Conservation (phyloP, 1,140 invertebrate genomes). For the Drosophila sucinea region DNA sequence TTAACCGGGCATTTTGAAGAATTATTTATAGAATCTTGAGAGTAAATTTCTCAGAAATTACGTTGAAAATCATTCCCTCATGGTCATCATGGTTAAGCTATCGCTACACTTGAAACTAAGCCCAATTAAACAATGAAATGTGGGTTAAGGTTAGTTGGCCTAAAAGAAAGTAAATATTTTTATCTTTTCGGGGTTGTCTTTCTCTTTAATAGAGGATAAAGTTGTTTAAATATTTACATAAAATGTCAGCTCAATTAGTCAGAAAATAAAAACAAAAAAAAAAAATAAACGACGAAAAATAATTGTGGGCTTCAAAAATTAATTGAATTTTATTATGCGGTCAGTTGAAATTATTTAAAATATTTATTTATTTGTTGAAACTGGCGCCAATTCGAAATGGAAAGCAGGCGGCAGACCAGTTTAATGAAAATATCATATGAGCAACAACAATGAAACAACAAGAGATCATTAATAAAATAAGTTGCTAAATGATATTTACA, state of each 20-base stretch:
- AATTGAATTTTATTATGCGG: constrained; percentile 52
- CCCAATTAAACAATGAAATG: constrained; percentile 42
- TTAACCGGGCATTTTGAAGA: no score
- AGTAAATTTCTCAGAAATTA: no score
- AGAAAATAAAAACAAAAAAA: constrained; percentile 26
- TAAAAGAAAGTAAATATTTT: constrained; percentile 57
- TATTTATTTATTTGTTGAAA: constrained; percentile 34
- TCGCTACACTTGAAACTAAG: constrained; percentile 29
- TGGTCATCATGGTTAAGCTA: constrained; percentile 47
- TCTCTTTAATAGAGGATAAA: background rate
- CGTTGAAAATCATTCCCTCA: constrained; percentile 3
- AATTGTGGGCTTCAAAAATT: constrained; percentile 49
- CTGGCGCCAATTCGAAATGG: constrained; percentile 42
- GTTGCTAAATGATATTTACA: constrained; percentile 44
- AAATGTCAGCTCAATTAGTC: constrained; percentile 41
- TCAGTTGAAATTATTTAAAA: constrained; percentile 43
- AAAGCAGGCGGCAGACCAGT: constrained; percentile 24
- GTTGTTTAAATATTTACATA: constrained; percentile 42
- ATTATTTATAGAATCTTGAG: no score
- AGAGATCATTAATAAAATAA: constrained; percentile 15
- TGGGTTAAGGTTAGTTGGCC: constrained; percentile 66
- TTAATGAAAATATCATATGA: constrained; percentile 5
- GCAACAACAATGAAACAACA: constrained; percentile 18
- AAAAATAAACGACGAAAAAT: constrained; percentile 29
- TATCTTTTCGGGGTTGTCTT: constrained; percentile 31